These are phyloP conservation scores for Novumbra hubbsi DNA, from an alignment of 2,797 vertebrate species.

Conservation along the genomic window DNA sequence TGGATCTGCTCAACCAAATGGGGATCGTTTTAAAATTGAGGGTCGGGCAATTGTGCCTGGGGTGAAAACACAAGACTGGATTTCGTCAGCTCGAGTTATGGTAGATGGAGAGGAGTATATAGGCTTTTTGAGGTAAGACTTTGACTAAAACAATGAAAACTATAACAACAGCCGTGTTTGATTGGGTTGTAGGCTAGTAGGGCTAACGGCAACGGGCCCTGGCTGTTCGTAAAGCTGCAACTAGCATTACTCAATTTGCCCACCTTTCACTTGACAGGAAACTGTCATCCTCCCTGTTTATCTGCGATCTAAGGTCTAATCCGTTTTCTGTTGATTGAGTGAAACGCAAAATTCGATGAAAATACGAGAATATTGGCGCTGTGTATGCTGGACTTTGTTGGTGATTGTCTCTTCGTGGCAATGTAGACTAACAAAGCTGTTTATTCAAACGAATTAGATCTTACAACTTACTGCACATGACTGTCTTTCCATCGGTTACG, in stretches of 20 bases:
- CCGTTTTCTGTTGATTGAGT: background rate
- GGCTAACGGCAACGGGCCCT: background rate
- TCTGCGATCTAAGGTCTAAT: background rate
- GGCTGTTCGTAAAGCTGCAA: background rate
- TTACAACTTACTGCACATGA: background rate
- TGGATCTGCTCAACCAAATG: conserved; percentile 54
- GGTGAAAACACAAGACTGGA: conserved; percentile 91
- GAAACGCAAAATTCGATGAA: too few relatives aligned
- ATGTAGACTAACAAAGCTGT: too few relatives aligned
- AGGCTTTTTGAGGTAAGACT: conserved; percentile 87
- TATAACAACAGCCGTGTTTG: background rate
- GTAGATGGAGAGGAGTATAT: conserved; percentile 92
- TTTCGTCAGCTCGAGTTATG: conserved; percentile 84
- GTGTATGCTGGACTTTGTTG: too few relatives aligned
- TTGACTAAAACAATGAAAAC: background rate
- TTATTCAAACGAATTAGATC: too few relatives aligned
- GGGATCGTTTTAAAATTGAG: conserved; percentile 91
- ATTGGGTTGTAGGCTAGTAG: background rate
- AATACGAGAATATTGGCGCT: too few relatives aligned
- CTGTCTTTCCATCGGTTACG: background rate
- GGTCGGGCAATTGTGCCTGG: conserved; percentile 89
- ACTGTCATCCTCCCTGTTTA: background rate
- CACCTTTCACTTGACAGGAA: background rate
- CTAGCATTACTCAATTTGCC: background rate
- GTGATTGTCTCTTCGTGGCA: too few relatives aligned